Evolutionary conservation across 2,113 vertebrate genomes (phyloP).

Genomic region (Thunnus thynnus): DNA sequence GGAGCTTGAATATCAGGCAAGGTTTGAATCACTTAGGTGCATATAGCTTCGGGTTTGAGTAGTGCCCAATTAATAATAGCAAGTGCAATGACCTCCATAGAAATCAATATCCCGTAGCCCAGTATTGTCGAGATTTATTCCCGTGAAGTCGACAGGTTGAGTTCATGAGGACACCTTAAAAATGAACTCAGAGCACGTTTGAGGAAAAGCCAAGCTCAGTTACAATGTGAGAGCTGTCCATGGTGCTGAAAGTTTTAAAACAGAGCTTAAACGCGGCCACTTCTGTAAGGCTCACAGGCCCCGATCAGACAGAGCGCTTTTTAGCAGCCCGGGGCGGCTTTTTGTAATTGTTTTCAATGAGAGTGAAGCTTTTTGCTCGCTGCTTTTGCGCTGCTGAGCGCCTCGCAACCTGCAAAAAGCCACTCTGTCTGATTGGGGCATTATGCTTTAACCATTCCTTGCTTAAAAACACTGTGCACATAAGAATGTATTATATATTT

Average conservation of each 20-base stretch:
- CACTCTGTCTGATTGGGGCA: too few species aligned
- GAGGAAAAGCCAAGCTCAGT: not conserved
- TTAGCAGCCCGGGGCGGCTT: too few species aligned
- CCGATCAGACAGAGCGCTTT: too few species aligned
- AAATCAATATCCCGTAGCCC: constrained; percentile 62
- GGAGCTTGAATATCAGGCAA: constrained; percentile 1
- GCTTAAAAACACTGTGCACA: too few species aligned
- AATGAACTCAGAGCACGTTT: not conserved
- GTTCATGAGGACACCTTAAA: constrained; percentile 42
- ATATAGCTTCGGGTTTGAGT: constrained; percentile 33
- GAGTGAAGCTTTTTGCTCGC: too few species aligned
- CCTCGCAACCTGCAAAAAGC: too few species aligned
- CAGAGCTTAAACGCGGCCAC: not conserved
- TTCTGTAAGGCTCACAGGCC: not conserved
- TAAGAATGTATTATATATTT: too few species aligned
- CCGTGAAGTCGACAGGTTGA: constrained; percentile 49
- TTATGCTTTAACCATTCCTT: too few species aligned
- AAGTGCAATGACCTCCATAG: constrained; percentile 55
- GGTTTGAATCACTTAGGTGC: constrained; percentile 38
- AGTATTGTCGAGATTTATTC: constrained; percentile 64
- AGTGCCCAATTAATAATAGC: constrained; percentile 56
- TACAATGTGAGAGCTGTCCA: constrained; percentile 63
- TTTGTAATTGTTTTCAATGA: too few species aligned
- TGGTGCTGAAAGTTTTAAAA: constrained; percentile 72
- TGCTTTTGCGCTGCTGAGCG: too few species aligned